phyloP scores from a whole-genome alignment of 2,888 invertebrate genomes.

The Creontiades dilutus region DNA sequence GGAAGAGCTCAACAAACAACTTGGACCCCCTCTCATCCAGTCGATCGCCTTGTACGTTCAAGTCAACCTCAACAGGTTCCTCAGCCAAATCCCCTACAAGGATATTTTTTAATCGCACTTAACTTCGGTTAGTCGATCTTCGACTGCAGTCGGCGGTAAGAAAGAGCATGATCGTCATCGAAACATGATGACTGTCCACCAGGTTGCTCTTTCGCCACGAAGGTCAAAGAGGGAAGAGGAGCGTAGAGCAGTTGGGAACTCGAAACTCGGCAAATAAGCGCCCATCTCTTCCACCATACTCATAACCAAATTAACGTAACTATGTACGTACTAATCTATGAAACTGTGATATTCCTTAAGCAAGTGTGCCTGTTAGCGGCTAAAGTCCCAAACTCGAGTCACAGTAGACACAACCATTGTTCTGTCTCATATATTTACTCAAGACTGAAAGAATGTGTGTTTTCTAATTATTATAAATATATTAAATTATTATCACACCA shows the following conservation, averaged over 20 bases:
- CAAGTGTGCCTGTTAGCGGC: too few species aligned
- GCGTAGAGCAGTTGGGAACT: not conserved
- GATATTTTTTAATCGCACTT: slow-evolving; percentile 28
- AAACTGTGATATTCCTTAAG: not conserved
- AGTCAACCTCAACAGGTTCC: slow-evolving; percentile 45
- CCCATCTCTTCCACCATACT: not conserved
- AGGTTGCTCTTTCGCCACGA: not conserved
- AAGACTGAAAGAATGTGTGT: slow-evolving; percentile 50
- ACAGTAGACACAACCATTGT: slow-evolving; percentile 28
- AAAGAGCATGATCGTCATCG: not conserved
- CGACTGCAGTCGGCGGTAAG: not conserved
- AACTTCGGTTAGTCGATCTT: not conserved
- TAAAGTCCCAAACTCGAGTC: not conserved
- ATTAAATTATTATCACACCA: slow-evolving; percentile 28
- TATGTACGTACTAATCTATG: not conserved
- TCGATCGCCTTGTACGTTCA: slow-evolving; percentile 51
- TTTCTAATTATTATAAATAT: slow-evolving; percentile 36
- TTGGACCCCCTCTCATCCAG: slow-evolving; percentile 52
- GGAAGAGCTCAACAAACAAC: slow-evolving; percentile 58
- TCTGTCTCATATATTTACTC: slow-evolving; percentile 29
- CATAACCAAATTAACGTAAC: not conserved
- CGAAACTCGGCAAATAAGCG: not conserved
- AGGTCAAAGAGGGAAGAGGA: not conserved
- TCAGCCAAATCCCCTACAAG: slow-evolving; percentile 53
- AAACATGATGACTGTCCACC: not conserved